phyloP scores from a whole-genome alignment of 2,888 invertebrate genomes.

The Drosophila putrida region DNA sequence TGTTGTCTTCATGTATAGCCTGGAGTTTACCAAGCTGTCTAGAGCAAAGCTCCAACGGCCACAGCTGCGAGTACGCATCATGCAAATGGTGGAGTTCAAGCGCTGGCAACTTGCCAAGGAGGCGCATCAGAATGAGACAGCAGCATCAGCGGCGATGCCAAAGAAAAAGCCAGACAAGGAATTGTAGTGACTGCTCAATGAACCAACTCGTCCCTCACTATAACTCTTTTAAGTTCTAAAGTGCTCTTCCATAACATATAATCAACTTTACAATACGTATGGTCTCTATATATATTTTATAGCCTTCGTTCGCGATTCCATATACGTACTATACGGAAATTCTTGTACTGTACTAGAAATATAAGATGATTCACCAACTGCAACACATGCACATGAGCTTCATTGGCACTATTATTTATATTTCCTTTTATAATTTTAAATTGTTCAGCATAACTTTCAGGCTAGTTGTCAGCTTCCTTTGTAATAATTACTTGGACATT shows the following conservation, averaged over 20 bases:
- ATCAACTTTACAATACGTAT: constrained; percentile 36
- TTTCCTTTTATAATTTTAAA: constrained; percentile 36
- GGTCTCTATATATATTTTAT: constrained; percentile 24
- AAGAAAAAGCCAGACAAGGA: constrained; percentile 75
- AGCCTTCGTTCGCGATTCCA: constrained; percentile 23
- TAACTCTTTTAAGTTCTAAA: constrained; percentile 30
- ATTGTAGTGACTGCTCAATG: constrained; percentile 65
- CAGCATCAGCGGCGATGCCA: constrained; percentile 41
- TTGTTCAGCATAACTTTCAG: constrained; percentile 32
- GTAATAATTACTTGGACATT: constrained; percentile 26
- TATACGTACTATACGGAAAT: constrained; percentile 15
- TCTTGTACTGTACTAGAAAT: constrained; percentile 53
- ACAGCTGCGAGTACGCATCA: constrained; percentile 85
- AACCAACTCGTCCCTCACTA: constrained; percentile 6
- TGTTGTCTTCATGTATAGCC: constrained; percentile 94
- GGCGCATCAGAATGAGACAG: constrained; percentile 66
- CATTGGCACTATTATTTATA: constrained; percentile 20
- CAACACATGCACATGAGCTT: constrained; percentile 16
- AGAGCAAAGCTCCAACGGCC: constrained; percentile 87
- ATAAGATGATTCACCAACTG: constrained; percentile 27
- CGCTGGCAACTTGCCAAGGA: constrained; percentile 82
- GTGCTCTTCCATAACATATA: constrained; percentile 52
- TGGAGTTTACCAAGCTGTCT: constrained; percentile 90
- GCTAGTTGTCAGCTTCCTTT: constrained; percentile 55
- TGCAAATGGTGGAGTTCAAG: constrained; percentile 85